Percentiles rank a stretch among this genome's conserved stretches.
Conservation (phyloP, 2,888 invertebrate genomes). For the Antheraea yamamai region DNA sequence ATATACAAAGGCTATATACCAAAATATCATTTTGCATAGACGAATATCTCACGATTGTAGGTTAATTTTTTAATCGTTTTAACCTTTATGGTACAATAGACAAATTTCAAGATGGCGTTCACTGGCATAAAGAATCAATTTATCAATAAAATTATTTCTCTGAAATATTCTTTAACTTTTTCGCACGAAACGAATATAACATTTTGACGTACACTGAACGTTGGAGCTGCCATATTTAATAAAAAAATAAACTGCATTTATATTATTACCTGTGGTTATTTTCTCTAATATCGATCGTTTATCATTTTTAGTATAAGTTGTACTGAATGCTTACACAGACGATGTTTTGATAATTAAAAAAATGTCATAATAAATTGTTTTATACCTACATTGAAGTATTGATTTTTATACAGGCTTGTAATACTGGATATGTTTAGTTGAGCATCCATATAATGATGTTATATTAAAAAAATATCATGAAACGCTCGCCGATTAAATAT, state of each 20-base stretch:
- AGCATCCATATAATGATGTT: conserved; percentile 9
- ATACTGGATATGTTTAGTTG: conserved; percentile 24
- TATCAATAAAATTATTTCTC: background rate
- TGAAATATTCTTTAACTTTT: background rate
- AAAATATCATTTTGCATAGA: background rate
- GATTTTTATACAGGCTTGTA: conserved; percentile 17
- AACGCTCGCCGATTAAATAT: background rate
- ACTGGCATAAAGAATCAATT: background rate
- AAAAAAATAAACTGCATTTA: background rate
- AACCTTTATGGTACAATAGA: too few species aligned
- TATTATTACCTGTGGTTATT: too few species aligned
- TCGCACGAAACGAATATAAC: background rate
- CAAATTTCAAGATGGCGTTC: background rate
- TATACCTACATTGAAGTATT: background rate
- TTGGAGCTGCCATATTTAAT: background rate
- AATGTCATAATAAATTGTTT: background rate
- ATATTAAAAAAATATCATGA: background rate
- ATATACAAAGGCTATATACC: background rate
- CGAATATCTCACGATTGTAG: background rate
- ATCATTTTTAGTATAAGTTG: background rate
- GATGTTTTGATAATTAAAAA: background rate
- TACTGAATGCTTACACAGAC: background rate
- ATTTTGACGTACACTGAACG: background rate
- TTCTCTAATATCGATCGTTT: too few species aligned
- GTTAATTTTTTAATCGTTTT: background rate